Base-by-base conservation (phyloP, 2,113 vertebrate species). In the Phylloscopus whistleri region DNA sequence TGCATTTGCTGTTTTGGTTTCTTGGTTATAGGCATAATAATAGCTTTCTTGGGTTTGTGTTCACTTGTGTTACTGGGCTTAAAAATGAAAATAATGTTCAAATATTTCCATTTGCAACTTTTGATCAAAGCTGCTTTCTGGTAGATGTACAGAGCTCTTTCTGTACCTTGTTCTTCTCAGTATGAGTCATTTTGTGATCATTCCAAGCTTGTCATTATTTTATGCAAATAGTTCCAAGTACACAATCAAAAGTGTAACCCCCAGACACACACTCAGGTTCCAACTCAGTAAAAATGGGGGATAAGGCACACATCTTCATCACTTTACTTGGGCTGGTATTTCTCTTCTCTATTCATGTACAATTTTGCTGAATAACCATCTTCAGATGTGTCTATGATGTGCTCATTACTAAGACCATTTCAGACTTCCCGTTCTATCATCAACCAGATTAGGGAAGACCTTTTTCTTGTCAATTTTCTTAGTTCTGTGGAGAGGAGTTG, bases 361-460 rank as follows among this genome's bases (percentile, higher is more conserved):
- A 59, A 1, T 27, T 53, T 79, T 67, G 8, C 16, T 73, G 39
- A 41, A 64, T 80, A 24, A 37, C 19, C 2, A 35, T 56, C 13
- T 72, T 88, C 12, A 20, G 4, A 2, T 75, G 10, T 55, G 20
- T 60, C 52, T 56, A 56, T 18, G 17, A 10, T 33, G 16, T 33
- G 2, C 33, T 37, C 23, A 46, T 56, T 90, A 66, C 4, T 37
- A 37, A 26, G 10, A 41, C 6, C 1, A 18, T 70, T 92, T 81
- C 55, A 37, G 20, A 55, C 7, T 62, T 84, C 22, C 15, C 5
- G 11, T 69, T 9, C 5, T 16, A 46, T 51, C 7, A 49, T 44
- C 19, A 39, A 21, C 1, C 7, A 23, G 13, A 31, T 68, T 19
- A 68, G 11, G 63, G 52, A 56, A 1, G 0, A 24, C 1, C 3